Evolutionary conservation across 2,888 invertebrate species (phyloP).

Genomic region (Temnothorax ravouxi): DNA sequence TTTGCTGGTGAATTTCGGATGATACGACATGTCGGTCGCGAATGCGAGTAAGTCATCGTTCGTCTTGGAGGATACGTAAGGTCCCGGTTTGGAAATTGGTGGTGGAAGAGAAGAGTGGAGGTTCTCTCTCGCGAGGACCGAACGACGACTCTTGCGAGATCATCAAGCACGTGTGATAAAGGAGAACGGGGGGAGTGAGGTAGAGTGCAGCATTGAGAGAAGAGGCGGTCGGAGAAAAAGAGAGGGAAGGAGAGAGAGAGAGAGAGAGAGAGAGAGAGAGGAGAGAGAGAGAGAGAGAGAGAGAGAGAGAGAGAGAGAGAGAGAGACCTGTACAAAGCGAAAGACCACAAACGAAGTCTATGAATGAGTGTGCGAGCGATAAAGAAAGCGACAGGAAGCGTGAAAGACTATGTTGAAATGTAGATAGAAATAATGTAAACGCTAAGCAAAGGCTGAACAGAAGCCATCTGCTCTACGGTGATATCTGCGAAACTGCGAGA

Average conservation of each 20-base stretch:
- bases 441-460: too few relatives aligned
- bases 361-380: too few relatives aligned
- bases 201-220: background rate
- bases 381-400: too few relatives aligned
- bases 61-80: constrained; percentile 53
- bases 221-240: constrained; percentile 21
- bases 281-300: constrained; percentile 22
- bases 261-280: constrained; percentile 21
- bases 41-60: constrained; percentile 57
- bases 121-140: constrained; percentile 36
- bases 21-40: constrained; percentile 68
- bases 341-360: too few relatives aligned
- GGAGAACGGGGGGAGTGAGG: background rate
- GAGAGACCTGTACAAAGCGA: too few relatives aligned
- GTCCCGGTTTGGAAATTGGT: constrained; percentile 60
- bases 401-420: too few relatives aligned
- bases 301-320: constrained; percentile 17
- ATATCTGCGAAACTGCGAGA: too few relatives aligned
- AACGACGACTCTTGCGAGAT: constrained; percentile 52
- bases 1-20: constrained; percentile 54
- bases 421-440: too few relatives aligned
- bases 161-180: constrained; percentile 37
- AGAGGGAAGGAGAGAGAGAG: background rate
- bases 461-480: too few relatives aligned
- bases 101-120: constrained; percentile 61